phyloP scores from a whole-genome alignment of 2,113 vertebrate species.

The Amphiprion ocellaris region DNA sequence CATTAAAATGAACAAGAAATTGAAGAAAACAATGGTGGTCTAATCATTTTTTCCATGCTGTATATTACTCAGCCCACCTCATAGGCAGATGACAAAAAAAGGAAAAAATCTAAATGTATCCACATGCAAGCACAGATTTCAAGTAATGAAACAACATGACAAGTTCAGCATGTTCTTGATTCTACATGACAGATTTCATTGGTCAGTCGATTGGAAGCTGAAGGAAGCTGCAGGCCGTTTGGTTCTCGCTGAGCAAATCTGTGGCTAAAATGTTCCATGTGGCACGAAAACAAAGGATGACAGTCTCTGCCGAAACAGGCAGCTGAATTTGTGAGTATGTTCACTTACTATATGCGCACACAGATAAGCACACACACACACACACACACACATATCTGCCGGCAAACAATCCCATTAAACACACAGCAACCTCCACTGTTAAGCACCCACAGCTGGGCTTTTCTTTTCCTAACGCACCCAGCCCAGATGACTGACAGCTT shows the following conservation, averaged over 20 bases:
- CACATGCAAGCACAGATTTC: neutral
- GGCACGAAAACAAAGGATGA: slow-evolving; percentile 46
- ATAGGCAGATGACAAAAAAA: neutral
- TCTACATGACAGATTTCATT: slow-evolving; percentile 27
- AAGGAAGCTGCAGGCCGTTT: slow-evolving; percentile 35
- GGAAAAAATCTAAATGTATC: neutral
- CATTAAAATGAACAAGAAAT: too few species aligned
- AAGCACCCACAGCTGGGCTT: slow-evolving; percentile 70
- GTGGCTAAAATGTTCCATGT: slow-evolving; percentile 33
- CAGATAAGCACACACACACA: neutral
- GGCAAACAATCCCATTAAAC: slow-evolving; percentile 40
- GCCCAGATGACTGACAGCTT: slow-evolving; percentile 66
- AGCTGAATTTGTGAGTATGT: slow-evolving; percentile 21
- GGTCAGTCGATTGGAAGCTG: slow-evolving; percentile 35
- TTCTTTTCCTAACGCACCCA: slow-evolving; percentile 45
- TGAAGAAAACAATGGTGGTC: too few species aligned
- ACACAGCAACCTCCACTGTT: slow-evolving; percentile 46
- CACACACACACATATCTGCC: neutral
- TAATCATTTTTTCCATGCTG: too few species aligned
- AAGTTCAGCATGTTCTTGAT: neutral
- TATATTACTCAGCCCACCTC: neutral
- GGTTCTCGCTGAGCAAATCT: slow-evolving; percentile 13
- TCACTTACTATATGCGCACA: slow-evolving; percentile 15
- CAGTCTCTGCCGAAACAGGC: slow-evolving; percentile 34
- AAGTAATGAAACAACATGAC: slow-evolving; percentile 1